These are phyloP conservation scores for Magallana angulata DNA, from an alignment of 1,140 invertebrate species.

Conservation along the genomic window DNA sequence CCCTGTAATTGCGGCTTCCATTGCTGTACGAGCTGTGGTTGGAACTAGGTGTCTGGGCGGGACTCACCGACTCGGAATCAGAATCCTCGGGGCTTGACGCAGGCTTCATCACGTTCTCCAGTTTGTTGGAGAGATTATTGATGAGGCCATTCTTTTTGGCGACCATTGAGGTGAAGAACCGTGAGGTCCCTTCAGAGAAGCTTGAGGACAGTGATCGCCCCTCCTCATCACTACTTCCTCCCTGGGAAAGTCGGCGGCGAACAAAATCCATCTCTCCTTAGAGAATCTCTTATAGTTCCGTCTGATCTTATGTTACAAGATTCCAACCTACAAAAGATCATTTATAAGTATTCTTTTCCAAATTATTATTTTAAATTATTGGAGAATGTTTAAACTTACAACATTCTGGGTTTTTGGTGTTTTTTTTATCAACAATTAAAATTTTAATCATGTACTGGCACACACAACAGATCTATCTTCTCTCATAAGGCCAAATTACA, in stretches of 20 bases:
- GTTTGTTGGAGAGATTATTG: slow-evolving; percentile 73
- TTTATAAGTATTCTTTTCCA: too few relatives aligned
- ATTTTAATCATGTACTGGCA: too few relatives aligned
- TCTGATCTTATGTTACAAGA: not conserved
- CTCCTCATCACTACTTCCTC: slow-evolving; percentile 64
- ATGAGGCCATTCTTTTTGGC: slow-evolving; percentile 77
- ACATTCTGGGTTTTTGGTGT: too few relatives aligned
- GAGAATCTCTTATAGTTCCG: not conserved
- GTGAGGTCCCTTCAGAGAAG: slow-evolving; percentile 75
- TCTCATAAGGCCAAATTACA: too few relatives aligned
- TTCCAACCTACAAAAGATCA: too few relatives aligned
- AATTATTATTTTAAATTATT: too few relatives aligned
- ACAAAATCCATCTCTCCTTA: slow-evolving; percentile 53
- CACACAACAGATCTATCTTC: too few relatives aligned
- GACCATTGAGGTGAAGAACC: slow-evolving; percentile 74
- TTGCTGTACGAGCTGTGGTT: slow-evolving; percentile 39
- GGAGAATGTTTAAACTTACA: too few relatives aligned
- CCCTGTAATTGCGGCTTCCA: slow-evolving; percentile 41
- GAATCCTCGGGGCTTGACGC: slow-evolving; percentile 61
- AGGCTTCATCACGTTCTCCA: slow-evolving; percentile 71
- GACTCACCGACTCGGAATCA: slow-evolving; percentile 42
- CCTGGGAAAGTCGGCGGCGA: slow-evolving; percentile 50
- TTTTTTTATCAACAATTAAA: too few relatives aligned
- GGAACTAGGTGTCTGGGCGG: slow-evolving; percentile 35
- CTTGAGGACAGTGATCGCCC: slow-evolving; percentile 65